Percentiles rank a stretch among this genome's conserved stretches.
phyloP scores from a whole-genome alignment of 2,888 invertebrate genomes.

The Iphiclides podalirius region DNA sequence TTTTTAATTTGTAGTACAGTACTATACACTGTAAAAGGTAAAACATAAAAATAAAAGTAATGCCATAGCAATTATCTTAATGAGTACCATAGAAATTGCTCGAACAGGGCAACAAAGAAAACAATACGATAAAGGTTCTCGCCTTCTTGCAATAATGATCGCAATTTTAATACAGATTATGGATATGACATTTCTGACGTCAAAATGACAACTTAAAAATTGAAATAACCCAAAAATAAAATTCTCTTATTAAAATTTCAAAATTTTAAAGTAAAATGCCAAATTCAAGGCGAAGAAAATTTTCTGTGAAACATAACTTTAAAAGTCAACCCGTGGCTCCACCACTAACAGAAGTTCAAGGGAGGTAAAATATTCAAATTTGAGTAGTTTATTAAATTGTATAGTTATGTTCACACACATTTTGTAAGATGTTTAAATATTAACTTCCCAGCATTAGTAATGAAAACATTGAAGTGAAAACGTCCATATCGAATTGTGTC shows the following conservation, averaged over 20 bases:
- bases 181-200: not conserved
- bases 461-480: not conserved
- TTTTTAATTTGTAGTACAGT: too few relatives aligned
- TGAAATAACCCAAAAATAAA: slow-evolving; percentile 24
- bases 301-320: slow-evolving; percentile 56
- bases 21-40: too few relatives aligned
- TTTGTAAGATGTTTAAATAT: not conserved
- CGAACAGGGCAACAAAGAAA: too few relatives aligned
- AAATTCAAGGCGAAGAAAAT: slow-evolving; percentile 60
- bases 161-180: not conserved
- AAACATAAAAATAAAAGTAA: too few relatives aligned
- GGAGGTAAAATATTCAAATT: slow-evolving; percentile 39
- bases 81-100: too few relatives aligned
- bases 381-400: not conserved
- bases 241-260: slow-evolving; percentile 21
- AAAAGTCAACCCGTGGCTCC: slow-evolving; percentile 28
- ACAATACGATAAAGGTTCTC: too few relatives aligned
- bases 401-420: not conserved
- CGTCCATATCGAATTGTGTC: not conserved
- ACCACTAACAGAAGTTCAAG: slow-evolving; percentile 45
- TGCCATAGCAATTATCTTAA: too few relatives aligned
- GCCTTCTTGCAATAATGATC: not conserved
- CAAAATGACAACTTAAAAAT: slow-evolving; percentile 8
- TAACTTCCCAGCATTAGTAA: not conserved
- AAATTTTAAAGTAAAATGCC: slow-evolving; percentile 51